Percentiles rank a stretch among this genome's conserved stretches.
Conservation (phyloP, 2,113 vertebrate species). For the Megaleporinus macrocephalus region DNA sequence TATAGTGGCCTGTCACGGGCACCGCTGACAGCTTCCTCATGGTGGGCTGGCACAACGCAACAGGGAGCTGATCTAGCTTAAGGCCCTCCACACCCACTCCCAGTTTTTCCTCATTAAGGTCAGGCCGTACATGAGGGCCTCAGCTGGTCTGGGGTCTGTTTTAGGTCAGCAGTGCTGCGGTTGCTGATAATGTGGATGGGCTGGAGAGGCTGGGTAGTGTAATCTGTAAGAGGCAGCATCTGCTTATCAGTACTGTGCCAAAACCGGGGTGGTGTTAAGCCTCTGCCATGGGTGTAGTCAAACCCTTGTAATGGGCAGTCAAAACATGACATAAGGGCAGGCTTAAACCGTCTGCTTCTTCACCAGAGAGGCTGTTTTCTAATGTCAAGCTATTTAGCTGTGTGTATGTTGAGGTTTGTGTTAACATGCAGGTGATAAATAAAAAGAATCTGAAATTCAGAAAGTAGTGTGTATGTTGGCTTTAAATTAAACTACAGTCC, state of each 20-base stretch:
- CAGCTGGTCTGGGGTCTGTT: slow-evolving; percentile 33
- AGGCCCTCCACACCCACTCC: slow-evolving; percentile 5
- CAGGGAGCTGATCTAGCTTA: slow-evolving; percentile 32
- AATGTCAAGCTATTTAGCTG: background rate
- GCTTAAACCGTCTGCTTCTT: background rate
- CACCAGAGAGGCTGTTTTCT: background rate
- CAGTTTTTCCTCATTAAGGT: slow-evolving; percentile 6
- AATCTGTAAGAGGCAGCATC: slow-evolving; percentile 36
- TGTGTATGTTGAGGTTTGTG: too few relatives aligned
- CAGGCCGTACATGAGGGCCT: background rate
- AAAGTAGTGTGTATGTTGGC: background rate
- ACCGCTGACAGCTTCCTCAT: slow-evolving; percentile 43
- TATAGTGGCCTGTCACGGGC: slow-evolving; percentile 34
- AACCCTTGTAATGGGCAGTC: background rate
- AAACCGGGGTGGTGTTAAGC: slow-evolving; percentile 20
- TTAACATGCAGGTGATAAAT: background rate
- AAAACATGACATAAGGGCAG: background rate
- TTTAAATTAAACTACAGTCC: background rate
- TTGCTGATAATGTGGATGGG: slow-evolving; percentile 6
- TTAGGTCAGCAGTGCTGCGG: slow-evolving; percentile 14
- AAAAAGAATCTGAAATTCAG: background rate
- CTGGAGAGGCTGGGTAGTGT: slow-evolving; percentile 25
- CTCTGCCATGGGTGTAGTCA: slow-evolving; percentile 19
- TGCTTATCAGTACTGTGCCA: slow-evolving; percentile 38
- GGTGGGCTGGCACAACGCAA: slow-evolving; percentile 24